These are phyloP conservation scores for Papilio protenor DNA, from an alignment of 2,888 invertebrate species.

Conservation along the genomic window DNA sequence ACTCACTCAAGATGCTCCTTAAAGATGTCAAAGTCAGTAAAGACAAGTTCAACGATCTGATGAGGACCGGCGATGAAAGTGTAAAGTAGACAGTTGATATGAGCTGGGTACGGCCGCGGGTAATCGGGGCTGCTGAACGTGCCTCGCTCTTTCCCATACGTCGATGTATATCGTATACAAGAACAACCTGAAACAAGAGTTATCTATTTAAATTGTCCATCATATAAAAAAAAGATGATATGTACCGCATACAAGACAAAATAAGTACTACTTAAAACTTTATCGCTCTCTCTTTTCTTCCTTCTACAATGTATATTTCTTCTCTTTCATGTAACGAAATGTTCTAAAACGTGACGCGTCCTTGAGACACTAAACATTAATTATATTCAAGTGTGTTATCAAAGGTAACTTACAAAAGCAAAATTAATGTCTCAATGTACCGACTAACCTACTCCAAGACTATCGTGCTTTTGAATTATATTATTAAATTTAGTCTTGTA, in stretches of 20 bases:
- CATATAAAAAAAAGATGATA: too few relatives aligned
- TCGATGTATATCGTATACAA: constrained; percentile 92
- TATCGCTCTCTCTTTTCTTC: not conserved
- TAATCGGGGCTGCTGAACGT: constrained; percentile 94
- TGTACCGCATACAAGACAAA: too few relatives aligned
- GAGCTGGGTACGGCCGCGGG: constrained; percentile 89
- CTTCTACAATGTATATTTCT: not conserved
- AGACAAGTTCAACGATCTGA: constrained; percentile 92
- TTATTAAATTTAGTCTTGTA: constrained; percentile 21
- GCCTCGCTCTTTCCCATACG: constrained; percentile 91
- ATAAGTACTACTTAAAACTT: not conserved
- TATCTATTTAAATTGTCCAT: not conserved
- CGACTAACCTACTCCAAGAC: constrained; percentile 8
- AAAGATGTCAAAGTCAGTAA: constrained; percentile 91
- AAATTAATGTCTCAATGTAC: constrained; percentile 5
- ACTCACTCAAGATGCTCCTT: constrained; percentile 89
- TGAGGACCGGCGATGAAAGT: constrained; percentile 91
- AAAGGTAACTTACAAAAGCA: constrained; percentile 5
- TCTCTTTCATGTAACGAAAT: not conserved
- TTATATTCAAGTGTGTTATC: not conserved
- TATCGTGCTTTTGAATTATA: constrained; percentile 13
- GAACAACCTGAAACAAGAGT: constrained; percentile 87
- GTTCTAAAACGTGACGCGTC: not conserved
- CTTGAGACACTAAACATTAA: not conserved
- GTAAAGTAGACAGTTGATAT: constrained; percentile 93